Evolutionary conservation across 2,113 vertebrate species (phyloP).

Genomic region (Calonectris borealis): DNA sequence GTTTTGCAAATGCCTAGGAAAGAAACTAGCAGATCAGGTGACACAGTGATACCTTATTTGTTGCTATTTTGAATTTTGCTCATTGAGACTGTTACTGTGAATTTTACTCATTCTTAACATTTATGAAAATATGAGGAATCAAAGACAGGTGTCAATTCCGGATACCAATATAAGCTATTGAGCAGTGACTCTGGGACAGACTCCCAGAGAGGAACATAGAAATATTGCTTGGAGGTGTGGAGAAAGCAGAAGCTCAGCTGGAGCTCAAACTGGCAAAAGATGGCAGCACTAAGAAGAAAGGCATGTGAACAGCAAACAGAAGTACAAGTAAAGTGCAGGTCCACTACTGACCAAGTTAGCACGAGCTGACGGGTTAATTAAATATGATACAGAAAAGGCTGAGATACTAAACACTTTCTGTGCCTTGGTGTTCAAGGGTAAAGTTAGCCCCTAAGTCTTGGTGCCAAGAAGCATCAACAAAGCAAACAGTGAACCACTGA

Average conservation of each 20-base stretch:
- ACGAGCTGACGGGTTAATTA: background rate
- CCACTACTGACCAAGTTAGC: background rate
- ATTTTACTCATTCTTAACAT: background rate
- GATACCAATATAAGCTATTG: background rate
- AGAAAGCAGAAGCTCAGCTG: background rate
- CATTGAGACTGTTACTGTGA: background rate
- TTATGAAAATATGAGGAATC: background rate
- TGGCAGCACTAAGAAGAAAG: background rate
- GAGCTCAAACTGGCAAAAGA: background rate
- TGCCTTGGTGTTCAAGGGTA: background rate
- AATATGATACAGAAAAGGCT: background rate
- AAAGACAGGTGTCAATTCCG: background rate
- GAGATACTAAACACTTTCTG: background rate
- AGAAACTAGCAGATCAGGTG: background rate
- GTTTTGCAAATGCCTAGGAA: background rate
- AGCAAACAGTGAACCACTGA: background rate
- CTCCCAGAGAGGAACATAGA: background rate
- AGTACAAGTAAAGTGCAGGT: background rate
- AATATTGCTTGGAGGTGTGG: background rate
- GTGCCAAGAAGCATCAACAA: background rate
- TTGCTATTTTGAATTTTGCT: background rate
- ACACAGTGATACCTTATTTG: background rate
- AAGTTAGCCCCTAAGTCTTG: background rate
- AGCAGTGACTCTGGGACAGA: background rate
- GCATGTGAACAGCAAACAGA: background rate